Conservation (phyloP, 1,140 invertebrate species). For the Scaptomyza pallida region DNA sequence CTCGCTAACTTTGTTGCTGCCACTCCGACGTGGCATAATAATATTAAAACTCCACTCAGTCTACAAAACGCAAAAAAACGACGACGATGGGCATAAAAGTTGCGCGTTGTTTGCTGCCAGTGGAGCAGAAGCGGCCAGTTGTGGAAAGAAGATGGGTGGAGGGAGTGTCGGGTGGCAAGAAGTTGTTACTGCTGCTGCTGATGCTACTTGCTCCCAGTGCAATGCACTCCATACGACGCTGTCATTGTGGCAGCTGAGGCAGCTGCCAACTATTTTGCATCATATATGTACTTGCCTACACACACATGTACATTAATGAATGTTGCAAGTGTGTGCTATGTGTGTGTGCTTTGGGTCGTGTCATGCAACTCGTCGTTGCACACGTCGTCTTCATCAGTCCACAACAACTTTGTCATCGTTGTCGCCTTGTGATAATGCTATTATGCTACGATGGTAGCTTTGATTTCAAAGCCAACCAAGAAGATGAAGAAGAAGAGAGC, state of each 20-base stretch:
- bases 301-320: slow-evolving; percentile 17
- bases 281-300: slow-evolving; percentile 13
- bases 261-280: slow-evolving; percentile 80
- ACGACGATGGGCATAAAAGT: slow-evolving; percentile 66
- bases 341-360: slow-evolving; percentile 45
- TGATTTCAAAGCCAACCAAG: slow-evolving; percentile 28
- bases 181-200: slow-evolving; percentile 45
- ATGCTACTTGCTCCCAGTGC: slow-evolving; percentile 50
- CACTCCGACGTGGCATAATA: slow-evolving; percentile 74
- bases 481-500: neutral
- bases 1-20: slow-evolving; percentile 60
- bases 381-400: slow-evolving; percentile 19
- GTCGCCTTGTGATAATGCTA: slow-evolving; percentile 57
- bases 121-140: slow-evolving; percentile 56
- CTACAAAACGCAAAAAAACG: slow-evolving; percentile 13
- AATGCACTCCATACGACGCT: slow-evolving; percentile 52
- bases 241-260: slow-evolving; percentile 61
- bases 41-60: slow-evolving; percentile 61
- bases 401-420: slow-evolving; percentile 20
- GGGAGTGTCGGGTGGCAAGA: slow-evolving; percentile 3
- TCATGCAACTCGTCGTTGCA: slow-evolving; percentile 39
- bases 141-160: neutral
- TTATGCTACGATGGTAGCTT: slow-evolving; percentile 45
- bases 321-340: slow-evolving; percentile 16
- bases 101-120: slow-evolving; percentile 73